These are phyloP conservation scores for Chromis chromis DNA, from an alignment of 2,797 vertebrate genomes.

Conservation along the genomic window DNA sequence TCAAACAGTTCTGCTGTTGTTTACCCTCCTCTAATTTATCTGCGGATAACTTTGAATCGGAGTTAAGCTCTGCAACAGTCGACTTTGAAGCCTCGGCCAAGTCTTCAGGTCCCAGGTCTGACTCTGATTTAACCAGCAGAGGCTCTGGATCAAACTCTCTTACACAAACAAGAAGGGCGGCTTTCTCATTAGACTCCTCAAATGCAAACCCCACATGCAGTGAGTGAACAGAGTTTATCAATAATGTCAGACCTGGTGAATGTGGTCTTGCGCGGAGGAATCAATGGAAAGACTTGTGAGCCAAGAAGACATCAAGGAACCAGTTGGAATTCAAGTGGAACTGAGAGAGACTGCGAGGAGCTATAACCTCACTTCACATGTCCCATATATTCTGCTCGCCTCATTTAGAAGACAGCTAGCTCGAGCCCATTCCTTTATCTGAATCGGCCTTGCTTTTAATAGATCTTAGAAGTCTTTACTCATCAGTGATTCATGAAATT, in stretches of 20 bases:
- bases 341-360: constrained; percentile 25
- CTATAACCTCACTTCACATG: constrained; percentile 42
- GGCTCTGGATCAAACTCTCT: constrained; percentile 55
- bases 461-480: constrained; percentile 67
- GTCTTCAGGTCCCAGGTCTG: constrained; percentile 68
- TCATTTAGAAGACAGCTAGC: constrained; percentile 69
- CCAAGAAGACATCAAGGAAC: constrained; percentile 41
- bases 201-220: constrained; percentile 53
- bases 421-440: constrained; percentile 55
- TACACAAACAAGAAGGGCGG: constrained; percentile 57
- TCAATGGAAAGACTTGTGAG: constrained; percentile 37
- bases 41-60: constrained; percentile 56
- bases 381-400: constrained; percentile 64
- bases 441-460: constrained; percentile 65
- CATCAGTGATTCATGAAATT: constrained; percentile 77
- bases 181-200: constrained; percentile 55
- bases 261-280: constrained; percentile 21
- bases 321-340: constrained; percentile 38
- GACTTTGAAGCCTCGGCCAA: constrained; percentile 71
- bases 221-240: constrained; percentile 39
- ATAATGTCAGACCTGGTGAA: constrained; percentile 34
- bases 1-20: constrained; percentile 58
- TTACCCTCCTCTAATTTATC: constrained; percentile 60
- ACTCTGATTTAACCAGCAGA: constrained; percentile 68
- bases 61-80: constrained; percentile 25